Conservation (phyloP, 2,888 invertebrate species). For the Gasteruption jaculator region DNA sequence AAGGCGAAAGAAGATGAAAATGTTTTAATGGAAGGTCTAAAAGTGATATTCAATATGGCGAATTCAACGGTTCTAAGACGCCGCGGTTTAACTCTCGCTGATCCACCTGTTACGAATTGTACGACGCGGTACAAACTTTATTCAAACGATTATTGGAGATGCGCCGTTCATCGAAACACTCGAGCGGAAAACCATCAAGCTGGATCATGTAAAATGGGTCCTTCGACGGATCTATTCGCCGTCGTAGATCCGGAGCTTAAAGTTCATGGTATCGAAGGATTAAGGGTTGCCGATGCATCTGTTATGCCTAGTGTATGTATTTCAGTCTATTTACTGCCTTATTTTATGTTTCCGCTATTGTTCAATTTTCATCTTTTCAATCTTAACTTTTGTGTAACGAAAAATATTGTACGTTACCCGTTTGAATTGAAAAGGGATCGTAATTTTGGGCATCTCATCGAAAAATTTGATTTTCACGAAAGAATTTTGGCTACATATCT, state of each 20-base stretch:
- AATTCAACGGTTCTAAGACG: constrained; percentile 53
- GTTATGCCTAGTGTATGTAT: constrained; percentile 56
- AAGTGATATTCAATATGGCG: constrained; percentile 55
- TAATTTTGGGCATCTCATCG: too few relatives aligned
- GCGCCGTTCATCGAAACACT: constrained; percentile 64
- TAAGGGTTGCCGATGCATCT: constrained; percentile 56
- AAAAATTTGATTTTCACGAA: too few relatives aligned
- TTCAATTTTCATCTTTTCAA: not conserved
- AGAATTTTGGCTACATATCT: too few relatives aligned
- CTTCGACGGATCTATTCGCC: constrained; percentile 63
- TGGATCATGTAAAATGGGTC: constrained; percentile 79
- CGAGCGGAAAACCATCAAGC: constrained; percentile 79
- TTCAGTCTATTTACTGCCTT: too few relatives aligned
- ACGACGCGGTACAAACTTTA: constrained; percentile 17
- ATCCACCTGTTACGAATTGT: constrained; percentile 23
- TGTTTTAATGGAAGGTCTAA: constrained; percentile 61
- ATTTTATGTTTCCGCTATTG: not conserved
- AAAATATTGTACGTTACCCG: not conserved
- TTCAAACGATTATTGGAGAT: constrained; percentile 69
- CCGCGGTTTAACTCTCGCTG: constrained; percentile 21
- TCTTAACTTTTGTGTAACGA: constrained; percentile 2
- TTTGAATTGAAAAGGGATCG: not conserved
- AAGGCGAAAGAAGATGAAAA: constrained; percentile 61
- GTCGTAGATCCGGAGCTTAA: constrained; percentile 68
- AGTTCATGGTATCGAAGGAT: constrained; percentile 60